phyloP scores from a whole-genome alignment of 2,797 vertebrate genomes.

The Oreochromis grahami region DNA sequence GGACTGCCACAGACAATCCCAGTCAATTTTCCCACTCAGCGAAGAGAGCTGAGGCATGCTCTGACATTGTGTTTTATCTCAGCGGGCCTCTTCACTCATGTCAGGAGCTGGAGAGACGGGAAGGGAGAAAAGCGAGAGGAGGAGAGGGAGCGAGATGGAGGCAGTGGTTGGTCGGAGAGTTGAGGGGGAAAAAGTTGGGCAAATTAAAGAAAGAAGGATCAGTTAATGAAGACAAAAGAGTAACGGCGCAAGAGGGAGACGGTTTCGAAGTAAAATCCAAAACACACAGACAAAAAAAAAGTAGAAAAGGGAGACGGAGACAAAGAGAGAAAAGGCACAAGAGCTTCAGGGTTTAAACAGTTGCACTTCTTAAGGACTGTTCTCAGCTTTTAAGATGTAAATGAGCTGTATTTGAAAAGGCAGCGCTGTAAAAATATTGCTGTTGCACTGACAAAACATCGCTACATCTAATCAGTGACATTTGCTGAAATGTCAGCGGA shows the following conservation, averaged over 20 bases:
- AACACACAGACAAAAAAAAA: not conserved
- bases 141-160: not conserved
- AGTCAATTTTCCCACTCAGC: constrained; percentile 72
- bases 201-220: constrained; percentile 1
- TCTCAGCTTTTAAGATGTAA: not conserved
- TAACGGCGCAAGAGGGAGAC: not conserved
- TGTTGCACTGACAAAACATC: not conserved
- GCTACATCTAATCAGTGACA: not conserved
- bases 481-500: constrained; percentile 29
- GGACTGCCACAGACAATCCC: constrained; percentile 72
- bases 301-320: not conserved
- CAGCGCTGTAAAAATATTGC: not conserved
- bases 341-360: not conserved
- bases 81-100: constrained; percentile 53
- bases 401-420: not conserved
- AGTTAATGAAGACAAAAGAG: not conserved
- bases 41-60: constrained; percentile 65
- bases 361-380: not conserved
- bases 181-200: not conserved
- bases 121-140: not conserved
- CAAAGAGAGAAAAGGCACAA: not conserved
- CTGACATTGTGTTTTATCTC: constrained; percentile 71
- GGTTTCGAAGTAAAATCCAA: not conserved
- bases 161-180: constrained; percentile 8
- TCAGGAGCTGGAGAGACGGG: constrained; percentile 37